Evolutionary conservation across 2,113 vertebrate species (phyloP).

Genomic region (Passer montanus): DNA sequence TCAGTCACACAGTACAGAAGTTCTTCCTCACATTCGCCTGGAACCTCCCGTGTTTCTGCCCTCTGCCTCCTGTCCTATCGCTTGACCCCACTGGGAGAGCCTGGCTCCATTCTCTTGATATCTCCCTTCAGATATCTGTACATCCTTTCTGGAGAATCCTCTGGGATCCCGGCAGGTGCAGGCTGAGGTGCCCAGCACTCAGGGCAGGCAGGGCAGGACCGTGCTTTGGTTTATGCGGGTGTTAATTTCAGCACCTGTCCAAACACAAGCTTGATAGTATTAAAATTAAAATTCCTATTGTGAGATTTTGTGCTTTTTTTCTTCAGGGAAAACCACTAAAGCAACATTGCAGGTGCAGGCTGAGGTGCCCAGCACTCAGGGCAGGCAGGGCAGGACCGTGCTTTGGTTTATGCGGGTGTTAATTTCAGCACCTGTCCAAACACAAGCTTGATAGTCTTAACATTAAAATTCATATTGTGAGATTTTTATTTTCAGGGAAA

Average conservation of each 20-base stretch:
- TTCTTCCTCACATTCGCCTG: background rate
- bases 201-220: too few species aligned
- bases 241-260: background rate
- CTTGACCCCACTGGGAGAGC: background rate
- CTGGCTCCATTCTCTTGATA: background rate
- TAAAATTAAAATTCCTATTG: background rate
- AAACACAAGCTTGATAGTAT: background rate
- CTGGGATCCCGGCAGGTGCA: background rate
- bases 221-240: fast-evolving
- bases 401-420: background rate
- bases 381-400: fast-evolving
- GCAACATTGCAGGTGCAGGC: background rate
- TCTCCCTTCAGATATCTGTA: fast-evolving
- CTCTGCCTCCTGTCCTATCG: fast-evolving
- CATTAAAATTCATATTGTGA: background rate
- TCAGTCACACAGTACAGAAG: background rate
- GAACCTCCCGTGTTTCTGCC: background rate
- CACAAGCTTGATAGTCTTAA: background rate
- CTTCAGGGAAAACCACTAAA: background rate
- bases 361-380: background rate
- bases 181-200: background rate
- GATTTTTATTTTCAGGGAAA: background rate
- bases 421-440: background rate
- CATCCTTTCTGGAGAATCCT: background rate
- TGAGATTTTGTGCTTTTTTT: background rate